Conservation (phyloP, 2,113 vertebrate genomes). For the Hiodon tergisus region DNA sequence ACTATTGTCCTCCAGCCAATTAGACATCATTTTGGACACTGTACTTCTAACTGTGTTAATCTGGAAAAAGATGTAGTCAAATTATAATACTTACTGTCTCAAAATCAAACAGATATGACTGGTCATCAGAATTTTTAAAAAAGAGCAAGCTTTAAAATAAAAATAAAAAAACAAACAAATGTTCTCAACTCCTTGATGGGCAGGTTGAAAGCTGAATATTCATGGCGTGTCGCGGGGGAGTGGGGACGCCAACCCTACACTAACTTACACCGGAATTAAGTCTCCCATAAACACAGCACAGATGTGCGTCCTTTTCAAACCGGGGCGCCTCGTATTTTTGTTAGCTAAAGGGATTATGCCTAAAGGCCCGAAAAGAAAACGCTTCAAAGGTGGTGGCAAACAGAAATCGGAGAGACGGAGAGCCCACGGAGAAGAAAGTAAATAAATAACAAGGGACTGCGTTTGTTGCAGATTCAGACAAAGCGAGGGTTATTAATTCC, state of each 20-base stretch:
- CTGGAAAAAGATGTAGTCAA: too few species aligned
- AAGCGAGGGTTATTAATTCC: conserved; percentile 20
- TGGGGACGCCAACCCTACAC: conserved; percentile 45
- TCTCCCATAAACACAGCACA: conserved; percentile 53
- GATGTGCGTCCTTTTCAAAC: conserved; percentile 58
- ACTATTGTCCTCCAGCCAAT: too few species aligned
- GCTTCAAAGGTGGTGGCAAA: conserved; percentile 54
- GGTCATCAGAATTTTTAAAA: neutral
- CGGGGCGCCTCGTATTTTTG: conserved; percentile 44
- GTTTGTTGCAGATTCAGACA: conserved; percentile 46
- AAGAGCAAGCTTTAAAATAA: neutral
- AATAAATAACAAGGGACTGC: conserved; percentile 48
- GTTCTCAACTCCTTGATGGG: conserved; percentile 42
- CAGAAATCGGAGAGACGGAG: conserved; percentile 48
- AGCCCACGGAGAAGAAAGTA: conserved; percentile 37
- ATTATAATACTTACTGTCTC: neutral
- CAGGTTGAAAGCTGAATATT: conserved; percentile 62
- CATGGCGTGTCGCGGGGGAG: conserved; percentile 34
- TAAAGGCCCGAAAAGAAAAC: conserved; percentile 41
- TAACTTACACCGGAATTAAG: conserved; percentile 58
- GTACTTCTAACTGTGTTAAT: too few species aligned
- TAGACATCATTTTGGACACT: too few species aligned
- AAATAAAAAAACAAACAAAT: neutral
- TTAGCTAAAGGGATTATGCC: conserved; percentile 61
- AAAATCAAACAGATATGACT: neutral